These are phyloP conservation scores for Haemorhous mexicanus DNA, from an alignment of 2,113 vertebrate species.

Conservation along the genomic window DNA sequence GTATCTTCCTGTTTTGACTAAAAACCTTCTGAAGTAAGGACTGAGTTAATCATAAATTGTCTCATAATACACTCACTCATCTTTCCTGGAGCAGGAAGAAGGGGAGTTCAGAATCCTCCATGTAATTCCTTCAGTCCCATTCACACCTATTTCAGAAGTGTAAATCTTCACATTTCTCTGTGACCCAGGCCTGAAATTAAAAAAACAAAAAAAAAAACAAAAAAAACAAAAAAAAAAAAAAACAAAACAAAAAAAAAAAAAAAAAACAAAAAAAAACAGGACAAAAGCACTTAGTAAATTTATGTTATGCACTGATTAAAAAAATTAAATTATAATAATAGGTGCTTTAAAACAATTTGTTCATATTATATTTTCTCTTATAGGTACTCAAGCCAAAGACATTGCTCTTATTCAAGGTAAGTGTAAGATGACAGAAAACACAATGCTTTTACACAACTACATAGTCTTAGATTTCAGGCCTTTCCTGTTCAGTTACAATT, in stretches of 20 bases:
- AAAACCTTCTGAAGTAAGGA: conserved; percentile 13
- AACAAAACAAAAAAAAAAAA: no score
- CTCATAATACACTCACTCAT: conserved; percentile 44
- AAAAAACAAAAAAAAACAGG: background rate
- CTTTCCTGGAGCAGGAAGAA: conserved; percentile 46
- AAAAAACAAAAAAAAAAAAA: no score
- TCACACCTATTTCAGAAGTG: background rate
- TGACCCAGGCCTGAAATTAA: conserved; percentile 50
- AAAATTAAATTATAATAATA: background rate
- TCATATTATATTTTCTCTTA: background rate
- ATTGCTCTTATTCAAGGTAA: background rate
- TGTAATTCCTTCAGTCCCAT: conserved; percentile 31
- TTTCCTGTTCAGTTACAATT: conserved; percentile 35
- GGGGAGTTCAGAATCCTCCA: conserved; percentile 17
- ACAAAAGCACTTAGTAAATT: background rate
- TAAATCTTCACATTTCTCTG: background rate
- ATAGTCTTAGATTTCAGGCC: background rate
- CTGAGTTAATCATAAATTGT: conserved; percentile 21
- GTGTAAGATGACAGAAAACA: background rate
- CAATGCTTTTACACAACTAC: background rate
- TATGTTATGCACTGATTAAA: background rate
- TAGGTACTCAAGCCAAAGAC: background rate
- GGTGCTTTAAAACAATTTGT: background rate
- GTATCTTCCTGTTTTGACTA: conserved; percentile 59
- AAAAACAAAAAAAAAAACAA: no score